Evolutionary conservation across 2,113 vertebrate genomes (phyloP).

Genomic region (Alligator sinensis): DNA sequence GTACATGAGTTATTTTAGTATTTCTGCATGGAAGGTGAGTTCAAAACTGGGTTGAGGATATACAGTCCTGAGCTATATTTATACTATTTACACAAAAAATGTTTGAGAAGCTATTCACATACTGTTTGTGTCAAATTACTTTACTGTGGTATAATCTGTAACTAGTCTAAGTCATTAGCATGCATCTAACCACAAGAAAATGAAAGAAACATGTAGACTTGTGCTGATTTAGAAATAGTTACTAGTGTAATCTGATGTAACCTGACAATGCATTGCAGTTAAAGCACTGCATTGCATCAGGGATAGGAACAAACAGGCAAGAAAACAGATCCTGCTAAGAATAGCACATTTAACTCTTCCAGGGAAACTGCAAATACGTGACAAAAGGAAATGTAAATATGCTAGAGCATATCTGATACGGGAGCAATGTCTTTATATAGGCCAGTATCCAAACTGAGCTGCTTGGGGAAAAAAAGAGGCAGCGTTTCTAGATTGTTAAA

Average conservation of each 20-base stretch:
- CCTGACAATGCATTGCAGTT: constrained; percentile 39
- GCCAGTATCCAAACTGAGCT: neutral
- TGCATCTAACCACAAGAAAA: constrained; percentile 37
- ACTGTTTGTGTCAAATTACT: constrained; percentile 37
- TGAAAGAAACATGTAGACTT: constrained; percentile 31
- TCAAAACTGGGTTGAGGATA: constrained; percentile 56
- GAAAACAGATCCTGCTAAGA: neutral
- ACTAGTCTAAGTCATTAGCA: neutral
- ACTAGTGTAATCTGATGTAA: neutral
- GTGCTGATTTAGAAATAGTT: constrained; percentile 5
- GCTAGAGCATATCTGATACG: neutral
- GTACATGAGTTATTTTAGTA: constrained; percentile 57
- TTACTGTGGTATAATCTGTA: constrained; percentile 19
- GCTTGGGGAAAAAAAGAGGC: neutral
- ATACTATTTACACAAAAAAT: constrained; percentile 57
- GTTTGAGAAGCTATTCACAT: constrained; percentile 40
- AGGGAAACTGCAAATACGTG: neutral
- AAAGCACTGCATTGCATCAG: constrained; percentile 53
- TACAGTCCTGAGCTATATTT: constrained; percentile 57
- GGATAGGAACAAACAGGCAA: constrained; percentile 27
- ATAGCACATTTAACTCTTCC: constrained; percentile 27
- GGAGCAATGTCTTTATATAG: neutral
- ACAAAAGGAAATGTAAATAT: neutral
- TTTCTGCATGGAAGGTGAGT: constrained; percentile 38
- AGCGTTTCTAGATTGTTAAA: neutral